Percentiles rank a stretch among this genome's conserved stretches.
Evolutionary conservation across 2,113 vertebrate genomes (phyloP).

Genomic region (Brachyhypopomus occidentalis): DNA sequence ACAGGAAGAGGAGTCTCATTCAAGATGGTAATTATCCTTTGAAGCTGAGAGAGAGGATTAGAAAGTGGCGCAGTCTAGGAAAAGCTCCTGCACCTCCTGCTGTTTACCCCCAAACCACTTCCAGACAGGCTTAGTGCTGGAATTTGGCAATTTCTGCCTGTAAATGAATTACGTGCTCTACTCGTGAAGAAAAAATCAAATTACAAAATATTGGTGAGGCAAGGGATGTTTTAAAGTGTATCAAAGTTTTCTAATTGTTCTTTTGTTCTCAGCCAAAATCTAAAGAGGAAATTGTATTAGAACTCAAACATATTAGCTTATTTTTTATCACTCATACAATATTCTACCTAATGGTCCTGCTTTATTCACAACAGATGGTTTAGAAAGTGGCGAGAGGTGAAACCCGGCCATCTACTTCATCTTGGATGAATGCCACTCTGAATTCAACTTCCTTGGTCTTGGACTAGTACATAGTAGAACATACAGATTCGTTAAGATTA

Average conservation of each 20-base stretch:
- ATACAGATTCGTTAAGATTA: too few species aligned
- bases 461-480: not conserved
- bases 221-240: slow-evolving; percentile 32
- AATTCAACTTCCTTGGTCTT: not conserved
- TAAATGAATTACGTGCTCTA: slow-evolving; percentile 76
- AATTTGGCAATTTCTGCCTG: slow-evolving; percentile 73
- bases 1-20: slow-evolving; percentile 43
- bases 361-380: not conserved
- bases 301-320: slow-evolving; percentile 27
- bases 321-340: not conserved
- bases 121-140: slow-evolving; percentile 71
- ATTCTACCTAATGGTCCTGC: not conserved
- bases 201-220: slow-evolving; percentile 65
- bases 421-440: too few species aligned
- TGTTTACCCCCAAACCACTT: slow-evolving; percentile 67
- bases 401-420: not conserved
- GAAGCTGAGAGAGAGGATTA: slow-evolving; percentile 54
- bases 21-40: slow-evolving; percentile 53
- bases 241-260: slow-evolving; percentile 42
- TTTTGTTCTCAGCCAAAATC: slow-evolving; percentile 20
- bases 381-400: not conserved
- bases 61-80: slow-evolving; percentile 34
- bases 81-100: slow-evolving; percentile 25
- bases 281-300: slow-evolving; percentile 17
- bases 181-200: slow-evolving; percentile 73